Evolutionary conservation across 2,797 vertebrate genomes (phyloP).

Genomic region (Synaphobranchus kaupii): DNA sequence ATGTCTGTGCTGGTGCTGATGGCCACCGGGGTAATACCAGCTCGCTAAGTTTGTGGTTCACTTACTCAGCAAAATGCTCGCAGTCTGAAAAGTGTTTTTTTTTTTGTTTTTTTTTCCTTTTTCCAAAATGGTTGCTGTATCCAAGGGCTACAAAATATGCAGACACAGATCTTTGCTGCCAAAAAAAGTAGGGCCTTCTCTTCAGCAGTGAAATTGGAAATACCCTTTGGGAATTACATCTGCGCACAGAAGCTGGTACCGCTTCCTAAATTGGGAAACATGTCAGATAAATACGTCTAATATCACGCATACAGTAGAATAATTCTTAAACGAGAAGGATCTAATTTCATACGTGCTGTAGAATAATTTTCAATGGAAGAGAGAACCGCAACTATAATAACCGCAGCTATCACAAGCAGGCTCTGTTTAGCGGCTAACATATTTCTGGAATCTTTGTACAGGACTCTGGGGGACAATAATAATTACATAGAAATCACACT

Average conservation of each 20-base stretch:
- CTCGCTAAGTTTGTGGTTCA: conserved; percentile 3
- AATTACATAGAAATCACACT: conserved; percentile 57
- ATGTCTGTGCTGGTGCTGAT: neutral
- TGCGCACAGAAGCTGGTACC: neutral
- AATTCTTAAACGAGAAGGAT: neutral
- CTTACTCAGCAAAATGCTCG: conserved; percentile 13
- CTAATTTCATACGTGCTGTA: neutral
- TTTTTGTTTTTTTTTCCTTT: neutral
- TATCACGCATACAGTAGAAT: neutral
- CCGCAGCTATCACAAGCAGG: neutral
- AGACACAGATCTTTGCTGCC: conserved; percentile 14
- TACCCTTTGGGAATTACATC: neutral
- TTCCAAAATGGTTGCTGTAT: neutral
- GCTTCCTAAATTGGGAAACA: neutral
- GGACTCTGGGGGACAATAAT: conserved; percentile 44
- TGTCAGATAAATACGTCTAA: neutral
- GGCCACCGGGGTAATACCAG: conserved; percentile 5
- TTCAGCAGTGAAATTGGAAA: neutral
- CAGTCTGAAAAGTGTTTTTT: neutral
- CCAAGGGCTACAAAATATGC: conserved; percentile 24
- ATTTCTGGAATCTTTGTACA: neutral
- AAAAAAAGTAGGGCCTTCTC: neutral
- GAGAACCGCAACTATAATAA: neutral
- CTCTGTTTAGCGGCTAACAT: conserved; percentile 13
- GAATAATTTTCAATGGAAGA: conserved; percentile 15